A percentile compares a stretch with the other conserved stretches of the same genome.
Evolutionary conservation across 1,140 invertebrate species (phyloP).

Genomic region (Ceratosolen solmsi): DNA sequence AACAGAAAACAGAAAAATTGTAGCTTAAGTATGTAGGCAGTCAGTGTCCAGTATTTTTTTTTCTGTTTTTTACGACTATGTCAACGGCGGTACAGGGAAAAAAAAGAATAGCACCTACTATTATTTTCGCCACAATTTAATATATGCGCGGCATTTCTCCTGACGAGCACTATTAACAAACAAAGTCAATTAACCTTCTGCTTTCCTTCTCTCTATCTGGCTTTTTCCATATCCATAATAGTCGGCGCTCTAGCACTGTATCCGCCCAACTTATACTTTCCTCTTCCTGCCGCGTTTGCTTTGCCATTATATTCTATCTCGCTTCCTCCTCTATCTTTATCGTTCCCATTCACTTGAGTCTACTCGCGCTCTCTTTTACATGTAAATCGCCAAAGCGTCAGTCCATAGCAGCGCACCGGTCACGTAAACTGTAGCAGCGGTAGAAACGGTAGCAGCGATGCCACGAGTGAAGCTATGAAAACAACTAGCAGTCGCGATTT

Average conservation of each 20-base stretch:
- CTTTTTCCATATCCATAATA: background rate
- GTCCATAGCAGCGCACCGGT: background rate
- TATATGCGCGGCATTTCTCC: constrained; percentile 16
- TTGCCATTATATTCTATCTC: background rate
- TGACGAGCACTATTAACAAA: background rate
- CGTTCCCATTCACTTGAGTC: background rate
- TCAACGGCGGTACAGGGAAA: background rate
- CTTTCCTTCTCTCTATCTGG: background rate
- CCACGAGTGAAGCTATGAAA: background rate
- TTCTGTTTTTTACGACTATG: background rate
- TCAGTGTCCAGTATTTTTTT: no score
- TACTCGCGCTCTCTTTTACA: constrained; percentile 11
- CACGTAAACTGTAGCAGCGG: background rate
- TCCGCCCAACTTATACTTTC: constrained; percentile 9
- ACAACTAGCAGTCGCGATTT: background rate
- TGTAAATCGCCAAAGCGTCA: constrained; percentile 31
- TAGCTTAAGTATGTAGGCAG: no score
- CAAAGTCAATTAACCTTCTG: constrained; percentile 35
- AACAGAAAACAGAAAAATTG: no score
- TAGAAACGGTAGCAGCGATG: background rate
- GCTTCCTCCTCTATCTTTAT: constrained; percentile 13
- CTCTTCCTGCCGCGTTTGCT: constrained; percentile 20
- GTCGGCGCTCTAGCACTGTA: background rate
- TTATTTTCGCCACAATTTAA: constrained; percentile 33
- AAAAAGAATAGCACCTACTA: background rate